Base-by-base conservation (phyloP, 2,888 invertebrate genomes). In the Germaria angustata region DNA sequence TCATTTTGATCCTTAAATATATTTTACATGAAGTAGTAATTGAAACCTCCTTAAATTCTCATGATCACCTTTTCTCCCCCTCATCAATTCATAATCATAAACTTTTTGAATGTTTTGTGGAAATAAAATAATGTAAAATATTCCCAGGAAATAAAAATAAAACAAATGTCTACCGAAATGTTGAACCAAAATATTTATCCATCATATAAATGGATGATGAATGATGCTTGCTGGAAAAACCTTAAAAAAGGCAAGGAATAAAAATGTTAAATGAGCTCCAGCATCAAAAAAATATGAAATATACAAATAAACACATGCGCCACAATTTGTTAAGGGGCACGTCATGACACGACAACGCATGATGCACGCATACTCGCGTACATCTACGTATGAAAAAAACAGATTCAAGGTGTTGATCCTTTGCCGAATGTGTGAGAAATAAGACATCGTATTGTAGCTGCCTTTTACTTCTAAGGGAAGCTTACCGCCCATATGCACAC, bases 241-340 rank as follows among this genome's bases (percentile, higher is more conserved):
- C 17, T 15, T 15, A 61, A 36, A 46, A 36, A 17, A 9, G 15
- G 2, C 7, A 63, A 63, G 28, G 46, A 22, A 34, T 22, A 32
- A 41, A 22, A 15, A 15, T 15, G 32, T n/a, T n/a, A 41, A 65
- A 28, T 28, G 13, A 20, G n/a, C 36, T 34, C 28, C 65, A 66
- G 9, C 32, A 1, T 57, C 2, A 41, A 55, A 22, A 65, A 59
- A 61, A 55, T 53, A 80, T 57, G 63, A 65, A 80, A 75, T 46
- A 55, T 32, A 15, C 28, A 75, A 39, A 46, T 22, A 68, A 57
- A 75, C 69, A 82, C 75, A 82, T 82, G 82, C 75, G 79, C 79
- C 82, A 73, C 79, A 82, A 82, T 82, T 82, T 82, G 75, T 82
- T 82, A 65, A 49, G 75, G 82, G 82, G 78, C 77, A 81, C 63